Percentiles rank a stretch among this genome's conserved stretches.
Conservation (phyloP, 2,113 vertebrate genomes). For the Ictalurus punctatus region DNA sequence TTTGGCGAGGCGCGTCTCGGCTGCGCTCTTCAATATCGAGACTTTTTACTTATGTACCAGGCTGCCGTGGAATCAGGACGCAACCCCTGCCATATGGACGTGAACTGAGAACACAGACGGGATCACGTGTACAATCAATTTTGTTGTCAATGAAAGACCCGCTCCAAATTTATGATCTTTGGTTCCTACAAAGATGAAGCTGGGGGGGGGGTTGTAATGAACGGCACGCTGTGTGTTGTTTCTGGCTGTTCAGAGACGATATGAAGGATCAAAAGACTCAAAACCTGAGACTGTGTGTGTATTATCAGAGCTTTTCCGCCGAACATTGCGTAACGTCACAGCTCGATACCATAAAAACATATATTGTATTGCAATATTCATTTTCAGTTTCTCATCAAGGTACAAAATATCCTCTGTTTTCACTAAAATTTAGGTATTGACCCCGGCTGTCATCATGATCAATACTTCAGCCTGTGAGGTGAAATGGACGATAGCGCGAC, state of each 20-base stretch:
- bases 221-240: not conserved
- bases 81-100: conserved; percentile 86
- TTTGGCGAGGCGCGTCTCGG: conserved; percentile 89
- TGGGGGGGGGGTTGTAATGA: not conserved
- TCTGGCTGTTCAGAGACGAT: not conserved
- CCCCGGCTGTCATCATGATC: not conserved
- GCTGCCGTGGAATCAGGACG: conserved; percentile 76
- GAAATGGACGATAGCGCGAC: too few relatives aligned
- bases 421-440: not conserved
- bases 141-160: not conserved
- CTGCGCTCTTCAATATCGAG: conserved; percentile 85
- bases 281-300: not conserved
- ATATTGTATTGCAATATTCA: too few relatives aligned
- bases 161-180: not conserved
- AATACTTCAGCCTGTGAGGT: not conserved
- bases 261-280: not conserved
- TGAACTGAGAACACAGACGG: conserved; percentile 65
- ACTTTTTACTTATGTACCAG: conserved; percentile 86
- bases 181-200: not conserved
- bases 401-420: not conserved
- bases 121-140: not conserved
- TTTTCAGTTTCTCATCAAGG: not conserved
- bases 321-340: not conserved
- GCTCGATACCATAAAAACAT: not conserved
- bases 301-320: not conserved